Evolutionary conservation across 2,888 invertebrate species (phyloP).

Genomic region (Metellina segmentata): DNA sequence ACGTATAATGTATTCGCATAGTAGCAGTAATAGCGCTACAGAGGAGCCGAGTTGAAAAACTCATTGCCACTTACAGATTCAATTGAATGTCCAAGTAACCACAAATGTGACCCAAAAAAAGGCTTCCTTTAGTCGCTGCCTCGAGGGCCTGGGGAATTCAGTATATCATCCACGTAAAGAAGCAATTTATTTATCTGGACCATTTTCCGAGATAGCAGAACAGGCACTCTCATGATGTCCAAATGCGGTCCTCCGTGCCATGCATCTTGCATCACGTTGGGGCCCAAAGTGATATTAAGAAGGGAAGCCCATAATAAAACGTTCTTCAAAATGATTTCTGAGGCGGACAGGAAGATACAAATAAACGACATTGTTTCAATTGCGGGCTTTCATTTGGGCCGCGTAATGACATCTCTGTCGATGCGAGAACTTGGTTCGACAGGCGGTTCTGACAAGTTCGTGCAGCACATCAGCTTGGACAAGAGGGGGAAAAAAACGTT

Average conservation of each 20-base stretch:
- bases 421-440: conserved; percentile 43
- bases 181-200: conserved; percentile 32
- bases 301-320: conserved; percentile 28
- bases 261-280: neutral
- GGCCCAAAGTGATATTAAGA: conserved; percentile 25
- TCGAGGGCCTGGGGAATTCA: neutral
- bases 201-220: neutral
- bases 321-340: conserved; percentile 37
- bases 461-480: neutral
- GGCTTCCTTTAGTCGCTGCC: neutral
- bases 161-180: conserved; percentile 29
- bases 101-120: neutral
- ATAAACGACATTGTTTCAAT: conserved; percentile 53
- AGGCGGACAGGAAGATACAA: conserved; percentile 58
- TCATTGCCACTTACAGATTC: neutral
- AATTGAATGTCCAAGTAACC: neutral
- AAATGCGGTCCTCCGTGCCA: neutral
- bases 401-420: conserved; percentile 42
- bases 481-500: neutral
- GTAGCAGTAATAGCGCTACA: neutral
- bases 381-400: neutral
- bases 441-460: conserved; percentile 8
- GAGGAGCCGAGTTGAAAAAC: neutral
- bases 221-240: neutral
- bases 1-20: too few relatives aligned